A percentile compares a stretch with the other conserved stretches of the same genome.
Conservation (phyloP, 2,888 invertebrate genomes). For the Calameuta idolon region DNA sequence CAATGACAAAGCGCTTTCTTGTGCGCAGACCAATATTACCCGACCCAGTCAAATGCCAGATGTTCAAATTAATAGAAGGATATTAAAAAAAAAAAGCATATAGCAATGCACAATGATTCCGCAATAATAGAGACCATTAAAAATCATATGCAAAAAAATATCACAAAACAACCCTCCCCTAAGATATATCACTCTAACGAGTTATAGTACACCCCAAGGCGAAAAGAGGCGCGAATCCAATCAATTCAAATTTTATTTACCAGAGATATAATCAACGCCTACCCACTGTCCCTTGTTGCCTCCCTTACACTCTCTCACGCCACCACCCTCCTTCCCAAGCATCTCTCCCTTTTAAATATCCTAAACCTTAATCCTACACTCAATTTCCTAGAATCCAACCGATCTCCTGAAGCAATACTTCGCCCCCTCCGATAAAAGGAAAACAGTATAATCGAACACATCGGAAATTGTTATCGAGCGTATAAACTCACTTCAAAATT, state of each 20-base stretch:
- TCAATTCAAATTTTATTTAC: conserved; percentile 1
- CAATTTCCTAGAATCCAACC: neutral
- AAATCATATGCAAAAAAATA: too few relatives aligned
- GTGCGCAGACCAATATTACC: neutral
- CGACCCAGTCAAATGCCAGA: neutral
- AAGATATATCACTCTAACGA: too few relatives aligned
- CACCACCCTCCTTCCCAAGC: neutral
- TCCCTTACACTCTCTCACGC: neutral
- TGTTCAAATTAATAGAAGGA: neutral
- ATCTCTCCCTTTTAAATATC: neutral
- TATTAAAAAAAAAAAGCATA: neutral
- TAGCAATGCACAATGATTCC: too few relatives aligned
- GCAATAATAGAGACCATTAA: too few relatives aligned
- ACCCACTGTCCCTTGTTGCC: neutral
- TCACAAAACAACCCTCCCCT: too few relatives aligned
- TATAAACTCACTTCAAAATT: too few relatives aligned
- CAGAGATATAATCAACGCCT: conserved; percentile 9
- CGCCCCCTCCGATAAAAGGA: neutral
- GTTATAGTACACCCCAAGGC: neutral
- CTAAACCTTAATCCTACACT: neutral
- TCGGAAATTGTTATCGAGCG: too few relatives aligned
- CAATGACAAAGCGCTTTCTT: neutral
- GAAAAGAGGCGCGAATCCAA: conserved; percentile 4
- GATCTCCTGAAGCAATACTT: neutral
- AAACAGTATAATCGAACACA: too few relatives aligned